Evolutionary conservation across 2,888 invertebrate genomes (phyloP), one percentile per base, ranked within the genome.

Genomic region (Drosophila robusta): DNA sequence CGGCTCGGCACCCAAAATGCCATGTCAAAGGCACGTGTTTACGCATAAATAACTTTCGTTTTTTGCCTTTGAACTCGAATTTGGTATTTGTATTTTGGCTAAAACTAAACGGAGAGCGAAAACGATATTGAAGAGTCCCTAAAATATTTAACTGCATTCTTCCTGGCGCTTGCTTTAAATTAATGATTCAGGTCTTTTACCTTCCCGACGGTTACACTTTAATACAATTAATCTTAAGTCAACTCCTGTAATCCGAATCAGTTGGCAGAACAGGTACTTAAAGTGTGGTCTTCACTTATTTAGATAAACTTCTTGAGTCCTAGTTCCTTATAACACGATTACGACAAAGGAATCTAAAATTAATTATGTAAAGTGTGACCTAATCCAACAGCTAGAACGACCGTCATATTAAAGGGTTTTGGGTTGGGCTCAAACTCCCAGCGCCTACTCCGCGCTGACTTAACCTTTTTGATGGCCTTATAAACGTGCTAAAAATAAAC

Each of bases 401-500:
- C 39, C 55, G 73, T 55, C 63, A 70, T 72, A 72, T 75, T 67
- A 73, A 69, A 60, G 86, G 61, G 67, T 38, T 42, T 54, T 41
- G 14, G 70, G 6, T 38, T 44, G 50, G 57, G 46, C 42, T 34
- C 34, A 11, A 34, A 12, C 11, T 8, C 29, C 49, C 46, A 5
- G 8, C 7, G 9, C 4, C 11, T 41, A 12, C 46, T 46, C 22
- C 24, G 11, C 47, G 63, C 70, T 77, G 69, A 70, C 89, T 70
- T 87, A 70, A 80, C 89, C 89, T 78, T 84, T 63, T 66, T 73
- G 78, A 86, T 88, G 84, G 75, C 66, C 80, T 66, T 85, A 86
- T 88, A 84, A 86, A 88, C 78, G 84, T 75, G 83, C 84, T 86
- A 86, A 84, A 84, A 88, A 84, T 88, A 84, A 88, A 88, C 87